A percentile compares a stretch with the other conserved stretches of the same genome.
phyloP scores from a whole-genome alignment of 35 echinoderm and acorn worm genomes.

The Stichopus chloronotus region DNA sequence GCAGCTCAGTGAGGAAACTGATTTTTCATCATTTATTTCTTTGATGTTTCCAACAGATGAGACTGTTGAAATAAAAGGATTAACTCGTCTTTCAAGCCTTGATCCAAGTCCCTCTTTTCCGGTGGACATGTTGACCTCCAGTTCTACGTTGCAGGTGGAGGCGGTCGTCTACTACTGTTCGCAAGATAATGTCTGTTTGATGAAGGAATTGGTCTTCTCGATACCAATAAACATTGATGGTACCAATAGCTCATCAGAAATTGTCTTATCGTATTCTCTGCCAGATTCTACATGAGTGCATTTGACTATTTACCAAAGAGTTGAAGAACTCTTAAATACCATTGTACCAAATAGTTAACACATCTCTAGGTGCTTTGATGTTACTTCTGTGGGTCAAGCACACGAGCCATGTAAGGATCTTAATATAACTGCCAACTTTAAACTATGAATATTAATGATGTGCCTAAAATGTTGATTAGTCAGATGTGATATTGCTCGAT shows the following conservation, averaged over 20 bases:
- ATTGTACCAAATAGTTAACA: too few species aligned
- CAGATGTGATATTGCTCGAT: too few species aligned
- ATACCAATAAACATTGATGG: not conserved
- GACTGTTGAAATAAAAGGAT: not conserved
- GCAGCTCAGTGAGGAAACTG: too few species aligned
- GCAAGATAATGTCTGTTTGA: conserved; percentile 8
- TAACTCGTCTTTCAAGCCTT: conserved; percentile 7
- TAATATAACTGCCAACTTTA: too few species aligned
- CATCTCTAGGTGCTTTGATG: too few species aligned
- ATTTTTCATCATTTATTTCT: not conserved
- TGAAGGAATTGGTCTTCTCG: conserved; percentile 33
- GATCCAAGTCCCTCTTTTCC: conserved; percentile 9
- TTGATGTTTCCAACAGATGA: not conserved
- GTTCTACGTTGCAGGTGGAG: conserved; percentile 24
- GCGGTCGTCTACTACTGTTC: conserved; percentile 52
- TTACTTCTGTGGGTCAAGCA: too few species aligned
- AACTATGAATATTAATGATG: too few species aligned
- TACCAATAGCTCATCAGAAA: not conserved
- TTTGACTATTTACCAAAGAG: not conserved
- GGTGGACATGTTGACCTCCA: not conserved
- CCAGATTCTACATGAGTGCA: not conserved
- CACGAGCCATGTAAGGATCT: too few species aligned
- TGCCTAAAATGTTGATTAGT: too few species aligned
- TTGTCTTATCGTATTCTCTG: not conserved
- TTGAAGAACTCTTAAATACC: too few species aligned